phyloP scores from a whole-genome alignment of 2,888 invertebrate species.

The Andrena trimmerana region DNA sequence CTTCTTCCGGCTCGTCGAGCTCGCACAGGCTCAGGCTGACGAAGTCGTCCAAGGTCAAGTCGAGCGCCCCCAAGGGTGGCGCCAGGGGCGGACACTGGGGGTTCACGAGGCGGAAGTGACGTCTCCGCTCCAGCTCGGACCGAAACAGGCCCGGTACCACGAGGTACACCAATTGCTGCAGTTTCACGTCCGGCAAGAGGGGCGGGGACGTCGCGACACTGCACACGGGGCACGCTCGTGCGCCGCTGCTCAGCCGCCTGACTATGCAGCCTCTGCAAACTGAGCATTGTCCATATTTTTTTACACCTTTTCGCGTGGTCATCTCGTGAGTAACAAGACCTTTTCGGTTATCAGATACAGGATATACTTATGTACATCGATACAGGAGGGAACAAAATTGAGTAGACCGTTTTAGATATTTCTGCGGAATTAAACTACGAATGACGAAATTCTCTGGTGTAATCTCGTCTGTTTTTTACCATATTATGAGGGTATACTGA shows the following conservation, averaged over 20 bases:
- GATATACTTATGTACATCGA: no score
- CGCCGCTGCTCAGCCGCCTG: slow-evolving; percentile 77
- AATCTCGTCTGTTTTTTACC: no score
- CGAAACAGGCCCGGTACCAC: slow-evolving; percentile 81
- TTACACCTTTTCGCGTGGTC: neutral
- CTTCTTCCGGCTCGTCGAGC: slow-evolving; percentile 56
- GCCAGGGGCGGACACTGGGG: slow-evolving; percentile 77
- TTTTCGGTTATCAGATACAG: neutral
- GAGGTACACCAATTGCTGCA: slow-evolving; percentile 80
- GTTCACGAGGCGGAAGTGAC: slow-evolving; percentile 78
- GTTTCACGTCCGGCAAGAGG: slow-evolving; percentile 75
- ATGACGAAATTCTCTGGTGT: no score
- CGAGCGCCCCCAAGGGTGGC: slow-evolving; percentile 76
- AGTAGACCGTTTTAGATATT: no score
- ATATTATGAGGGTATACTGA: no score
- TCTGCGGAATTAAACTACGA: no score
- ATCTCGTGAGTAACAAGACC: neutral
- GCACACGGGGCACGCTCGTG: slow-evolving; percentile 79
- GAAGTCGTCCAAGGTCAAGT: slow-evolving; percentile 78
- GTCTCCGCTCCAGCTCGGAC: slow-evolving; percentile 79
- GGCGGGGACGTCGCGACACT: slow-evolving; percentile 74
- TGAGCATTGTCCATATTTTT: slow-evolving; percentile 48
- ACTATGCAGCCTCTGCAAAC: slow-evolving; percentile 82
- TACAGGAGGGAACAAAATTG: no score
- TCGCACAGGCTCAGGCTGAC: slow-evolving; percentile 80